Evolutionary conservation across 2,113 vertebrate genomes (phyloP), one percentile per base, ranked within the genome.

Genomic region (Scomber scombrus): DNA sequence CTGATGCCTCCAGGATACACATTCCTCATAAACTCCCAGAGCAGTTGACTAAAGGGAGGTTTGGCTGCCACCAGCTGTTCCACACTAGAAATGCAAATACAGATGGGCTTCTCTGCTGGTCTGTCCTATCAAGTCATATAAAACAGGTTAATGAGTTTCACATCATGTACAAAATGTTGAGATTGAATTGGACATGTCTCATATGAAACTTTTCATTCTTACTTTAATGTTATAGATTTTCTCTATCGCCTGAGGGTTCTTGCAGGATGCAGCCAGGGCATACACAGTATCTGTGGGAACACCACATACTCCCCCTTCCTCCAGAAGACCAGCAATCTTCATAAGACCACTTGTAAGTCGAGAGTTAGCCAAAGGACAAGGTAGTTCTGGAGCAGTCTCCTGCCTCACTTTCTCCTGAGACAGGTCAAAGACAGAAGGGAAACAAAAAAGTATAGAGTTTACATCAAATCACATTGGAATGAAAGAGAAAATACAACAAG

Each of bases 221-320:
- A 97, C 97, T 92, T 97, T 97, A 84, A 97, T 97, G 56, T 91
- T 95, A 88, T 97, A 97, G 91, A 97, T 96, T 71, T 94, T 96
- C 89, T 96, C 95, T 0, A 97, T 96, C 58, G 97, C 96, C 52
- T 93, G 71, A 1, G 97, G 96, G 80, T 97, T 96, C 56, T 94
- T 96, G 94, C 97, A 98, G 78, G 97, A 97, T 55, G 96, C 97
- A 14, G 96, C 96, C 83, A 97, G 69, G 18, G 96, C 97, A 0
- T 98, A 97, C 7, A 98, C 97, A 0, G 97, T 98, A 85, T 98
- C 97, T 0, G 97, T 97, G 0, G 96, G 97, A 46, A 97, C 94
- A 23, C 96, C 96, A 4, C 97, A 97, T 0, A 97, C 96, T 0
- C 93, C 94, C 5, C 95, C 94, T 0, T 83, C 76, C 45, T 95